Base-by-base conservation (phyloP, 2,888 invertebrate species). In the Perithous albicinctus region DNA sequence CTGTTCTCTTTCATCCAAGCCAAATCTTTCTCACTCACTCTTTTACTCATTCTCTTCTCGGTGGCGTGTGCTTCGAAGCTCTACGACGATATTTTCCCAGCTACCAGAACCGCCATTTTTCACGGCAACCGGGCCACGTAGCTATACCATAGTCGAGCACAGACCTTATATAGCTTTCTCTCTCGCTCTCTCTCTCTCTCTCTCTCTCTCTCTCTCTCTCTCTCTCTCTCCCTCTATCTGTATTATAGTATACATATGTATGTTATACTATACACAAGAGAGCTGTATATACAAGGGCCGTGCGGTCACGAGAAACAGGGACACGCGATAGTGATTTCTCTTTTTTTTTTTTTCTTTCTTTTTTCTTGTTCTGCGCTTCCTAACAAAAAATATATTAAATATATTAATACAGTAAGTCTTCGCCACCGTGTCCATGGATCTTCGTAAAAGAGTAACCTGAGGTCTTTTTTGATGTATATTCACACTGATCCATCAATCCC, bases 91-190 rank as follows among this genome's bases (percentile, higher is more conserved):
- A 84, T 83, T 79, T 70, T 77, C 63, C 85, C 83, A 84, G 82
- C 82, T 85, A 78, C 82, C 29, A 35, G 61, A 51, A 85, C 78
- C 84, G 85, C 85, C 86, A 87, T 85, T 86, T 87, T 87, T 86
- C 85, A 80, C 80, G 67, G 80, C 86, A 84, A 85, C 75, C 70
- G 80, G 78, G 78, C 78, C 82, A 78, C 74, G 81, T 77, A 73
- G 74, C 75, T 70, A 35, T 61, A 75, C 56, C 29, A n/a, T 10
- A 32, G 66, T 23, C 38, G 67, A 76, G 35, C 61, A n/a, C 46
- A 23, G 54, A 56, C 61, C 54, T 72, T 56, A 35, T 32, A 18
- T 32, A 38, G 26, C 51, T 51, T 48, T 41, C 23, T 43, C 51
- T 61, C 20, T 64, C 70, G 59, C 43, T 54, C 48, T 82, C 63